Conservation (phyloP, 2,797 vertebrate genomes). For the Geotrypetes seraphini region DNA sequence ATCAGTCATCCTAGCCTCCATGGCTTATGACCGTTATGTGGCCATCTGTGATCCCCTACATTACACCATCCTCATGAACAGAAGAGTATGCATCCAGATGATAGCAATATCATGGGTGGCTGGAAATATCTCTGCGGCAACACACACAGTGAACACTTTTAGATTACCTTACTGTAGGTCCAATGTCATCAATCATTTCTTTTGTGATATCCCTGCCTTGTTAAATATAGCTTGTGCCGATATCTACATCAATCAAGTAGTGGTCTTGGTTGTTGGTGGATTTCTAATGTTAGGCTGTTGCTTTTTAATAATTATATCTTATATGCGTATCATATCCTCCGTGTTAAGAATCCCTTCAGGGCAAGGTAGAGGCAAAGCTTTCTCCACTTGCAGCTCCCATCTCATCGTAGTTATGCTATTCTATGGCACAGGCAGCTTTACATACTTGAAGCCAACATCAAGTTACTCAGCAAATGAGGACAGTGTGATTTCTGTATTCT, state of each 20-base stretch:
- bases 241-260: conserved; percentile 8
- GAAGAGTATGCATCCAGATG: no score
- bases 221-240: conserved; percentile 15
- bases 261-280: conserved; percentile 8
- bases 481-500: conserved; percentile 18
- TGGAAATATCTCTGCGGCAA: no score
- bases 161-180: conserved; percentile 12
- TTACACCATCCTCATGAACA: no score
- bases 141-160: no score
- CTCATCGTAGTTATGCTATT: conserved; percentile 14
- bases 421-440: conserved; percentile 18
- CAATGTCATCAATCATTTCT: conserved; percentile 19
- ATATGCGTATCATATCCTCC: conserved; percentile 3
- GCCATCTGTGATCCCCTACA: no score
- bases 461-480: conserved; percentile 10
- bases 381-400: conserved; percentile 19
- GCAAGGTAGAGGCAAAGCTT: conserved; percentile 15
- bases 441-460: conserved; percentile 18
- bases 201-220: conserved; percentile 19
- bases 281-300: conserved; percentile 12
- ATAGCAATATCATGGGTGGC: no score
- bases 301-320: conserved; percentile 8
- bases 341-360: conserved; percentile 3
- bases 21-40: no score
- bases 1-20: no score